Evolutionary conservation across 1,140 invertebrate species (phyloP), one percentile per base, ranked within the genome.

Genomic region (Rhopalosiphum maidis): DNA sequence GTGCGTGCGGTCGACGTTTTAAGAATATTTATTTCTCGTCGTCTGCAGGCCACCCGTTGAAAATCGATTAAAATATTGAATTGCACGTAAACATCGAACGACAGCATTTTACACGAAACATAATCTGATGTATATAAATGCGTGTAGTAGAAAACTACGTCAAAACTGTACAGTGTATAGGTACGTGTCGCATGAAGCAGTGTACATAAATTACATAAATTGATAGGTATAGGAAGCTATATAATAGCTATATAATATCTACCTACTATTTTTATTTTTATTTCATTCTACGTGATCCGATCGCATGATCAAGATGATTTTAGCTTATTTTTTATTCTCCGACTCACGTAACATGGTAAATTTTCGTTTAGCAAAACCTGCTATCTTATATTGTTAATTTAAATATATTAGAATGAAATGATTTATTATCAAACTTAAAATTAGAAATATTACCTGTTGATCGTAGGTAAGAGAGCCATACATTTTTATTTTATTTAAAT

Each of bases 1-100:
- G 15, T 87, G 86, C n/a, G 87, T 37, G 87, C 46, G 51, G 88
- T 55, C 88, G 51, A 55, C 48, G 35, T 37, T 51, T 88, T 88
- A 88, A 48, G 25, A 88, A 51, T 51, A 48, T 46, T 48, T 77
- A 77, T 77, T 77, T 18, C 60, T 8, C 46, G 18, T 48, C 30
- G 46, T 35, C 82, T 41, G 37, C 82, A 11, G n/a, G 21, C 37
- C 21, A 23, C 82, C 37, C 82, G 37, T 83, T 37, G 21, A n/a
- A 86, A 86, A 86, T 86, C 83, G 83, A 86, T 86, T 86, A 43
- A 86, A 30, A 86, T 41, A 41, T 83, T 41, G 82, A 83, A 41
- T 83, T 83, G 82, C 82, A 23, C 35, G 82, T 37, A 3, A 43
- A 46, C 9, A 4, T 86, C 83, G 23, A 18, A 77, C 60, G 30